A percentile compares a stretch with the other conserved stretches of the same genome.
Evolutionary conservation across 2,888 invertebrate genomes (phyloP).

Genomic region (Archips crataeganus): DNA sequence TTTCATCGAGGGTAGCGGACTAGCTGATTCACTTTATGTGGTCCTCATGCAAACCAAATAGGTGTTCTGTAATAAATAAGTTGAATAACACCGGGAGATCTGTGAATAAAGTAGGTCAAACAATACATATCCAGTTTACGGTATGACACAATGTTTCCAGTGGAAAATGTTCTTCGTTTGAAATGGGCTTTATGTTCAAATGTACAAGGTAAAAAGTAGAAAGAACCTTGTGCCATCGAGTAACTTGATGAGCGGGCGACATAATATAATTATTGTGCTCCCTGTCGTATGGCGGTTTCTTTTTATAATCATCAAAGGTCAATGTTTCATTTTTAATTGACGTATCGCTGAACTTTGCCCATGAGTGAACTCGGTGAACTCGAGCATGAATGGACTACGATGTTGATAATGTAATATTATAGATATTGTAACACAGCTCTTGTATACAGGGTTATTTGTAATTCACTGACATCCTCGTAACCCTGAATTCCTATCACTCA

Average conservation of each 20-base stretch:
- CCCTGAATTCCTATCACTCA: too few species aligned
- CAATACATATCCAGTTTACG: conserved; percentile 1
- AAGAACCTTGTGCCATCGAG: background rate
- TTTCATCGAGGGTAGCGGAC: conserved; percentile 7
- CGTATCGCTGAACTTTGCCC: conserved; percentile 5
- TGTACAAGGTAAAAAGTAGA: background rate
- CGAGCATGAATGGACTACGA: background rate
- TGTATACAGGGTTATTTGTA: too few species aligned
- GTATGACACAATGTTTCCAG: background rate
- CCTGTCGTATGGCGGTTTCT: conserved; percentile 11
- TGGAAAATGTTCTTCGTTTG: background rate
- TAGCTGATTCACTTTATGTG: conserved; percentile 16
- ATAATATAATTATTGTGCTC: conserved; percentile 30
- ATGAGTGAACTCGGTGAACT: background rate
- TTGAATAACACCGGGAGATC: background rate
- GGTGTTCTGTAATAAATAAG: background rate
- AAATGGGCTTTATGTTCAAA: background rate
- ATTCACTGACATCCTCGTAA: too few species aligned
- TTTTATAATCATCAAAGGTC: conserved; percentile 20
- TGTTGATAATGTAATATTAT: background rate
- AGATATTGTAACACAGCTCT: background rate
- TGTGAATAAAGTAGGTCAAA: conserved; percentile 7
- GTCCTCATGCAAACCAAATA: conserved; percentile 21
- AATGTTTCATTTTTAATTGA: conserved; percentile 1
- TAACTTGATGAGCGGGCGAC: background rate